phyloP scores from a whole-genome alignment of 30 jellyfish, hydroid and myxozoan genomes.

The Pelagia noctiluca region DNA sequence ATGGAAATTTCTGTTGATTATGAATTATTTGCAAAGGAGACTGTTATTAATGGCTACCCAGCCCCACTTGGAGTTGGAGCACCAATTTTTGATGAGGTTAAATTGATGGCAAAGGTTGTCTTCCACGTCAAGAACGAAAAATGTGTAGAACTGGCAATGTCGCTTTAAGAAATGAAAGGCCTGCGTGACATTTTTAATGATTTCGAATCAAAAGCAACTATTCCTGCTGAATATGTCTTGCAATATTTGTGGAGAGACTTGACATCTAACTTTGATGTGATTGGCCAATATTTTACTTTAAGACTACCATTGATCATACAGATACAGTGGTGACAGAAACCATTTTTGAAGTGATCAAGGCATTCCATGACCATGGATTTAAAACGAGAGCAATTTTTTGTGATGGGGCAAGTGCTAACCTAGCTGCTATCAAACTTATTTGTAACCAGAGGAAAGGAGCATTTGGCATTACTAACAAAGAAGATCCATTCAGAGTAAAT shows the following conservation, averaged over 20 bases:
- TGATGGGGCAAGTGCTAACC: slow-evolving; percentile 44
- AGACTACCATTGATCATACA: slow-evolving; percentile 20
- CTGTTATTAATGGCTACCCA: not conserved
- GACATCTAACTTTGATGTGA: slow-evolving; percentile 23
- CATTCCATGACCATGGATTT: slow-evolving; percentile 24
- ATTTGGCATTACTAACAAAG: slow-evolving; percentile 11
- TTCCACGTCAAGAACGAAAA: slow-evolving; percentile 16
- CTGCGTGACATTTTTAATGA: slow-evolving; percentile 17
- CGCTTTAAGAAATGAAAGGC: slow-evolving; percentile 16
- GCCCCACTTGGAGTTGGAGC: slow-evolving; percentile 30
- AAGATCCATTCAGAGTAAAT: not conserved
- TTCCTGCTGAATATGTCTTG: slow-evolving; percentile 45
- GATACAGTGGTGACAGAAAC: slow-evolving; percentile 20
- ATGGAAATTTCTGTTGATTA: not conserved
- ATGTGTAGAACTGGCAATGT: slow-evolving; percentile 23
- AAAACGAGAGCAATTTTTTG: slow-evolving; percentile 17
- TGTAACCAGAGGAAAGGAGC: slow-evolving; percentile 20
- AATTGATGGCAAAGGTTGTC: slow-evolving; percentile 26
- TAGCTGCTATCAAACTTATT: slow-evolving; percentile 17
- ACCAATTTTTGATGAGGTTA: slow-evolving; percentile 28
- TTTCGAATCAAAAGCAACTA: slow-evolving; percentile 1
- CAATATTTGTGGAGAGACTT: slow-evolving; percentile 49
- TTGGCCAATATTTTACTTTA: slow-evolving; percentile 15
- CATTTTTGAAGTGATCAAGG: slow-evolving; percentile 17
- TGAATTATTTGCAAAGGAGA: slow-evolving; percentile 4